phyloP scores from a whole-genome alignment of 2,888 invertebrate species.

The Stramonita haemastoma region DNA sequence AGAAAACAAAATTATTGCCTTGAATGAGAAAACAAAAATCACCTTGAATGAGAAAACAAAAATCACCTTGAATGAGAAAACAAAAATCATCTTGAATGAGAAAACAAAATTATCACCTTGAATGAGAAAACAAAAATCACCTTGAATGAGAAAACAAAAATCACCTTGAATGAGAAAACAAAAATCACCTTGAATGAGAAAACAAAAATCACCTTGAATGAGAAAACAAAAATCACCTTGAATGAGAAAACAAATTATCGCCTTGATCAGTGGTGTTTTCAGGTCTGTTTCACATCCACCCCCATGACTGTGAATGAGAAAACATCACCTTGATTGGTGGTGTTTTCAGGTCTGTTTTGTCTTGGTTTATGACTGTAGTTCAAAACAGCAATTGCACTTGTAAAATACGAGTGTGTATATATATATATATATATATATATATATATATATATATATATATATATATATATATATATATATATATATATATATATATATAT shows the following conservation, averaged over 20 bases:
- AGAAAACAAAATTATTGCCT: no score
- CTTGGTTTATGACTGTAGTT: background rate
- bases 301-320: constrained; percentile 49
- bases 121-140: background rate
- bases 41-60: background rate
- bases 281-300: constrained; percentile 54
- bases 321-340: background rate
- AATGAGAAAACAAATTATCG: background rate
- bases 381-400: no score
- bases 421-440: no score
- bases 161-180: background rate
- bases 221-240: background rate
- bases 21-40: background rate
- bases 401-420: no score
- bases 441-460: no score
- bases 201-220: background rate
- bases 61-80: background rate
- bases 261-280: background rate
- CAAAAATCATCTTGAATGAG: background rate
- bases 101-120: no score
- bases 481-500: no score
- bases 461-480: no score
- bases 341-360: background rate
- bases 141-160: no score
- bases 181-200: background rate